A percentile compares a stretch with the other conserved stretches of the same genome.
These are phyloP conservation scores for Silurus aristotelis DNA, from an alignment of 2,797 vertebrate species.

Conservation along the genomic window DNA sequence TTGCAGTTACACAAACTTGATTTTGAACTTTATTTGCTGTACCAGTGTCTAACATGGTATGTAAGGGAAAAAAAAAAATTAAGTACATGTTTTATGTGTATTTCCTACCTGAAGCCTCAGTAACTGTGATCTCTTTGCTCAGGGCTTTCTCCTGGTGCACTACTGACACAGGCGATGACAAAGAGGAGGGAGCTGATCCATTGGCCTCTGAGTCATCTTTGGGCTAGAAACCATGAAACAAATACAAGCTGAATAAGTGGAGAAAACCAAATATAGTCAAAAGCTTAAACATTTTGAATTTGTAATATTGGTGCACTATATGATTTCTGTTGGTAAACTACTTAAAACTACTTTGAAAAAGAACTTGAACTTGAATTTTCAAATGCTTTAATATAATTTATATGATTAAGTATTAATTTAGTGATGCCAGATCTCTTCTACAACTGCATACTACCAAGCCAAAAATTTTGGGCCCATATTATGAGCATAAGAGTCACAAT, in stretches of 20 bases:
- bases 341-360: too few species aligned
- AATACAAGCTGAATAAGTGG: constrained; percentile 19
- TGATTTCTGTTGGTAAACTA: too few species aligned
- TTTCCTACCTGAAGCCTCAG: constrained; percentile 83
- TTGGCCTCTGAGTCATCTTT: constrained; percentile 86
- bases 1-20: background rate
- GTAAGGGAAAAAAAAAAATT: background rate
- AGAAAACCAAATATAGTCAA: background rate
- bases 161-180: constrained; percentile 88
- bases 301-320: background rate
- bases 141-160: constrained; percentile 79
- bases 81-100: background rate
- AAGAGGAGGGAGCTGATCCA: constrained; percentile 80
- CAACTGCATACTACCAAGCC: background rate
- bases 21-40: background rate
- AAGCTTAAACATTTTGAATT: background rate
- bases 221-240: constrained; percentile 74
- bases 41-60: background rate
- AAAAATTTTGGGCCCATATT: background rate
- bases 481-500: background rate
- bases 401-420: background rate
- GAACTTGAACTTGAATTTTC: too few species aligned
- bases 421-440: background rate
- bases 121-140: constrained; percentile 87
- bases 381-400: too few species aligned